Conservation (phyloP, 2,888 invertebrate species). For the Latrodectus hesperus region DNA sequence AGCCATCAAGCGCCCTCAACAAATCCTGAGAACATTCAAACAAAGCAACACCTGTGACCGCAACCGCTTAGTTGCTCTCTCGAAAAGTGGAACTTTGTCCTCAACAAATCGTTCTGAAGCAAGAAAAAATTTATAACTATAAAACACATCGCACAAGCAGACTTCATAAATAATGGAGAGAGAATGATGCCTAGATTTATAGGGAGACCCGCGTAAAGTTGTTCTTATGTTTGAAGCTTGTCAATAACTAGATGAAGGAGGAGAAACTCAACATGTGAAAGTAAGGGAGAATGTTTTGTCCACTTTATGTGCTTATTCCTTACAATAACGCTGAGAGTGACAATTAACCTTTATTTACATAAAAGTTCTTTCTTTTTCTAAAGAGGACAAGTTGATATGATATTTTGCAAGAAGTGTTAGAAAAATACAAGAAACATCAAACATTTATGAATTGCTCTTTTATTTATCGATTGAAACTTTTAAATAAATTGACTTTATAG, state of each 20-base stretch:
- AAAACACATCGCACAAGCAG: neutral
- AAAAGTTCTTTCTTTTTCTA: no score
- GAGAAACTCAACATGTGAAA: neutral
- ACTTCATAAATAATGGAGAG: neutral
- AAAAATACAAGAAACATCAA: no score
- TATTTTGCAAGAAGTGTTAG: no score
- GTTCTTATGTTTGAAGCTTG: neutral
- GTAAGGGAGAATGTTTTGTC: no score
- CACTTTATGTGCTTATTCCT: no score
- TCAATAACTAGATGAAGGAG: neutral
- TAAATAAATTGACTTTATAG: no score
- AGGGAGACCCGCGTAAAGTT: neutral
- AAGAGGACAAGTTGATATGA: no score
- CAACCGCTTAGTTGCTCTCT: neutral
- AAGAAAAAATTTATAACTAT: neutral
- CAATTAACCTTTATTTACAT: no score
- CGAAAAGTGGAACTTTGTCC: neutral
- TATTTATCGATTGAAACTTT: no score
- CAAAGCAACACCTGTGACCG: conserved; percentile 2
- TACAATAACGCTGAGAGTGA: no score
- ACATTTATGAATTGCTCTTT: no score
- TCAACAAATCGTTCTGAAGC: neutral
- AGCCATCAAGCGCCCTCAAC: neutral
- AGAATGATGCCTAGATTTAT: neutral
- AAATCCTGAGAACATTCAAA: conserved; percentile 3